Base-by-base conservation (phyloP, 2,797 vertebrate species). In the Ctenochaetus hawaiiensis region DNA sequence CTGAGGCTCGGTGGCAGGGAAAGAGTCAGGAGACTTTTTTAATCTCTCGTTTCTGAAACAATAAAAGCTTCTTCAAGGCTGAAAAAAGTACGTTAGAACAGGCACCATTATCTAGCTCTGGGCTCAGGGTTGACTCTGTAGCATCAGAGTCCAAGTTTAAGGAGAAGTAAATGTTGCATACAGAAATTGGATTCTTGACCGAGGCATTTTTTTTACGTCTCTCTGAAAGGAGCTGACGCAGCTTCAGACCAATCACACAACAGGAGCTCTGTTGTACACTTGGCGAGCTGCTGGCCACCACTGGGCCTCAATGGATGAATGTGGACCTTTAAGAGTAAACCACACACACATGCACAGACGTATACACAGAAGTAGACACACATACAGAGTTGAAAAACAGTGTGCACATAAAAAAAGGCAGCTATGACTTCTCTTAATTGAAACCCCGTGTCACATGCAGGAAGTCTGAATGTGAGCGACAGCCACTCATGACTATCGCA, bases 261-360 rank as follows among this genome's bases (percentile, higher is more conserved):
- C 87, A 90, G 89, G 58, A 66, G 6, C 92, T 93, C 92, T 95
- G 94, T 95, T 95, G 78, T 65, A 56, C 18, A 49, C 83, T 82
- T 83, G 82, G 78, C 60, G 71, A 92, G 91, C 78, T 87, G 77
- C 82, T 75, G 78, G 88, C 85, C 77, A 89, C 84, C 77, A 41
- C 87, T 63, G 88, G 91, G 92, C 91, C 93, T 87, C 88, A 78
- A 65, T 89, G 83, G 84, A 93, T 95, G 92, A 94, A 95, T 94
- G 93, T 90, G 89, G 91, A 92, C 92, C 89, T 95, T 94, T 93
- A 94, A 90, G 87, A 90, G 77, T 34, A 84, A 90, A 89, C 78
- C 87, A 62, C 85, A 75, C 51, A 75, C 47, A 52, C 34, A 77
- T 52, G 81, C 58, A 75, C 17, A 82, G 61, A 49, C 51, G 73